Evolutionary conservation across 2,888 invertebrate genomes (phyloP).

Genomic region (Miltochrista miniata): DNA sequence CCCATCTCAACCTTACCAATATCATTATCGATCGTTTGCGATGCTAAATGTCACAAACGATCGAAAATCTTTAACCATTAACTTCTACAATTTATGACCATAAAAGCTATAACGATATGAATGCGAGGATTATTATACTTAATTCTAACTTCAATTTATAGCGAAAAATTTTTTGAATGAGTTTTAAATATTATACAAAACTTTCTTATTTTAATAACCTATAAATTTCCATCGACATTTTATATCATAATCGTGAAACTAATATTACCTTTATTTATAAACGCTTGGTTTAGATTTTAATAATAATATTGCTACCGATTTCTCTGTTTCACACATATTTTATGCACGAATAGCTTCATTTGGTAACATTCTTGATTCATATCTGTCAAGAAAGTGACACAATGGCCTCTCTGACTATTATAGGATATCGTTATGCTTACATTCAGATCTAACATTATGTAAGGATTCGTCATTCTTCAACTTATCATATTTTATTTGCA

Average conservation of each 20-base stretch:
- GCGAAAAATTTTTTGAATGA: not conserved
- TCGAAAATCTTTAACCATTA: no score
- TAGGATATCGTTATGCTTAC: constrained; percentile 30
- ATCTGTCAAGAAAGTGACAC: constrained; percentile 19
- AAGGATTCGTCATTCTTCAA: constrained; percentile 50
- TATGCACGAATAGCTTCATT: no score
- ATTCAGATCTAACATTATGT: constrained; percentile 43
- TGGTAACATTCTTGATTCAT: constrained; percentile 17
- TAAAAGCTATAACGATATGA: no score
- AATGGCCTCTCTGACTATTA: constrained; percentile 28
- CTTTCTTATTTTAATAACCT: constrained; percentile 38
- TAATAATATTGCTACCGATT: constrained; percentile 23
- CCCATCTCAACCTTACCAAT: no score
- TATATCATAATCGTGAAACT: constrained; percentile 19
- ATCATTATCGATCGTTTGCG: no score
- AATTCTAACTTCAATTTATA: no score
- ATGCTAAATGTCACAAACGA: no score
- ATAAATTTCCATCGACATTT: constrained; percentile 22
- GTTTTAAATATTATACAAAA: constrained; percentile 28
- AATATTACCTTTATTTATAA: constrained; percentile 18
- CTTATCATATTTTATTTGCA: constrained; percentile 49
- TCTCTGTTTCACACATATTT: constrained; percentile 23
- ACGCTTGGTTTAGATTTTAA: constrained; percentile 9
- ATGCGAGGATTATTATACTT: no score
- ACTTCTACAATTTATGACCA: no score